phyloP scores from a whole-genome alignment of 2,797 vertebrate species.

The Pogoniulus pusillus region DNA sequence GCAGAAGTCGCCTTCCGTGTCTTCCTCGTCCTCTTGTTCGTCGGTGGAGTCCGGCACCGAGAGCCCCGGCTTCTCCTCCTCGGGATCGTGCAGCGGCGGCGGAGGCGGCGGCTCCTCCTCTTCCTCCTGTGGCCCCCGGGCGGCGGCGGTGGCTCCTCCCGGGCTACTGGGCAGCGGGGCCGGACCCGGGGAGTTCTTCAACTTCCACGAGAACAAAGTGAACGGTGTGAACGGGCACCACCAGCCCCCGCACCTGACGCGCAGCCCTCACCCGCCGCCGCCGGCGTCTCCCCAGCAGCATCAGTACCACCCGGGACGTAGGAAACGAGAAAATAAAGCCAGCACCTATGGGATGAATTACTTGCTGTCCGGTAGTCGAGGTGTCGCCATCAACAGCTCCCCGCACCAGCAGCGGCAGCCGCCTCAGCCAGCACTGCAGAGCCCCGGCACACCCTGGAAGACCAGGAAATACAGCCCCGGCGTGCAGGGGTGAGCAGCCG shows the following conservation, averaged over 20 bases:
- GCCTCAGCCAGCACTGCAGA: conserved; percentile 42
- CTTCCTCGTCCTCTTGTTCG: conserved; percentile 80
- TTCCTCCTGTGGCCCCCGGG: conserved; percentile 64
- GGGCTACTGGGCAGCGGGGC: conserved; percentile 66
- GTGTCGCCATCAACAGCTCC: conserved; percentile 43
- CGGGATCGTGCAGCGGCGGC: conserved; percentile 66
- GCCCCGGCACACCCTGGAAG: conserved; percentile 95
- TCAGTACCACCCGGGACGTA: conserved; percentile 88
- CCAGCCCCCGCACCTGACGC: conserved; percentile 63
- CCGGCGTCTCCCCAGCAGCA: conserved; percentile 74
- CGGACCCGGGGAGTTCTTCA: conserved; percentile 77
- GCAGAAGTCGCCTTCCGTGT: conserved; percentile 83
- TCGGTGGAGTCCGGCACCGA: conserved; percentile 85
- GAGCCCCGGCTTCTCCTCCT: conserved; percentile 80
- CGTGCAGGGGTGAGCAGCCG: conserved; percentile 88
- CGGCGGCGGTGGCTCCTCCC: conserved; percentile 59
- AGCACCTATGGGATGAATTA: conserved; percentile 98
- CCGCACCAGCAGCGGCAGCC: conserved; percentile 64
- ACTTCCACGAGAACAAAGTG: conserved; percentile 77
- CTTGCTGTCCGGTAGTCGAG: conserved; percentile 85
- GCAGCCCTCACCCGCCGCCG: conserved; percentile 73
- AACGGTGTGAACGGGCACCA: conserved; percentile 75
- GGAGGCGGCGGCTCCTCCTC: conserved; percentile 60
- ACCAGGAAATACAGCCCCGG: conserved; percentile 89
- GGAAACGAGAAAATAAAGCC: conserved; percentile 97